Evolutionary conservation across 2,888 invertebrate genomes (phyloP).

Genomic region (Acronicta alni): DNA sequence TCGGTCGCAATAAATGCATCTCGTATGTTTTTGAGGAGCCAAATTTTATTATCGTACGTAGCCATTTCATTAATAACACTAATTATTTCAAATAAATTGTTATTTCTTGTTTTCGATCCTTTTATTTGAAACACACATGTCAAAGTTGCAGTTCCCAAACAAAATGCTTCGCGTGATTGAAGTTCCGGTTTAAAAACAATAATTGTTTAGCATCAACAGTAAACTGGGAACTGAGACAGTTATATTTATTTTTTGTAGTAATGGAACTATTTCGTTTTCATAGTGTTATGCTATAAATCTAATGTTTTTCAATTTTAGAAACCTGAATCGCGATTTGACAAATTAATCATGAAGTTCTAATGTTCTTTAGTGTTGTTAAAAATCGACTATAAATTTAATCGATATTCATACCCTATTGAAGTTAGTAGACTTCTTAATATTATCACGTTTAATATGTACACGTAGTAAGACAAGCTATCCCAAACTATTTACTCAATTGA

Average conservation of each 20-base stretch:
- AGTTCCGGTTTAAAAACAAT: constrained; percentile 5
- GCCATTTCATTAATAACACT: constrained; percentile 91
- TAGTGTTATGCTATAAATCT: constrained; percentile 13
- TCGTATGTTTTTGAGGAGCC: constrained; percentile 97
- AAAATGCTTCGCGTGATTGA: constrained; percentile 54
- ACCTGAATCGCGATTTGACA: constrained; percentile 25
- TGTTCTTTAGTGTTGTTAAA: too few species aligned
- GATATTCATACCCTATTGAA: too few species aligned
- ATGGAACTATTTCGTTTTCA: rapidly evolving
- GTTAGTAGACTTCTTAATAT: too few species aligned
- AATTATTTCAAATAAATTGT: constrained; percentile 37
- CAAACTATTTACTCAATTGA: too few species aligned
- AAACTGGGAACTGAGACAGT: constrained; percentile 9
- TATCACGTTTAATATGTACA: too few species aligned
- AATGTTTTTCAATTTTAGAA: rapidly evolving
- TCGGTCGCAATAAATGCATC: constrained; percentile 98
- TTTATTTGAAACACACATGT: constrained; percentile 62
- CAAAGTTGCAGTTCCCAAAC: constrained; percentile 60
- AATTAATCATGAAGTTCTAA: too few species aligned
- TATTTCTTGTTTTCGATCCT: constrained; percentile 45
- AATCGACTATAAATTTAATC: too few species aligned
- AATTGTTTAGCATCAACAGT: constrained; percentile 18
- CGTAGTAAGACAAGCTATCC: too few species aligned
- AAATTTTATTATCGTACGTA: constrained; percentile 97
- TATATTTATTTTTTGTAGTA: not conserved